Base-by-base conservation (phyloP, 1,140 invertebrate species). In the Heliconius congener region DNA sequence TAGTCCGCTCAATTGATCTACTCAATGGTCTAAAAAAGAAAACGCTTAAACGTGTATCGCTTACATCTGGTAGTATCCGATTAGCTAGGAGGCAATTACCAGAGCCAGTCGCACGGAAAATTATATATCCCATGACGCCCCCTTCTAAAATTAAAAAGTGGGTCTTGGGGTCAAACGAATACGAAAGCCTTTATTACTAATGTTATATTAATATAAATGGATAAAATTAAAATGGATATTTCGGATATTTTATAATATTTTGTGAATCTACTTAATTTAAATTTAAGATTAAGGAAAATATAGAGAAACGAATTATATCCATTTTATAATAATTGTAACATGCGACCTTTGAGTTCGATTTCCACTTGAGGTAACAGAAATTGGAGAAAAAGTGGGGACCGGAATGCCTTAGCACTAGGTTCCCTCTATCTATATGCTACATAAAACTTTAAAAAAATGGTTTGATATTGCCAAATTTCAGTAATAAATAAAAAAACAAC, bases 101-200 rank as follows among this genome's bases (percentile, higher is more conserved):
- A 73, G 42, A 74, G 75, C 73, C 83, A 88, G 83, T 88, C 81
- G 78, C 70, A 81, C 83, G 86, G 84, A 90, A 90, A 88, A 90
- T 90, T 86, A 86, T 87, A 74, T 83, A 83, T 80, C 81, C 77
- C 78, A 72, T 83, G 77, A 76, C 79, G 73, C 77, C 81, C 76
- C 60, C 82, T 73, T 46, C 77, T 77, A 34, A 87, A 84, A 87
- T 88, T 89, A 84, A 86, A 87, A 87, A 78, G 46, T 71, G n/a
- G 66, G 70, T 74, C 42, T 75, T 75, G 37, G 37, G 66, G 74
- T 80, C 46, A 80, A 50, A 73, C 42, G 57, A 71, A 27, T 42
- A 72, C 16, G 37, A 37, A 72, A 39, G n/a, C 16, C 37, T 23
- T 39, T 72, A 19, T 37, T 72, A 42, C 71, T 16, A 9, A 66